phyloP scores from a whole-genome alignment of 2,888 invertebrate genomes.

The Chymomyza procnemis region DNA sequence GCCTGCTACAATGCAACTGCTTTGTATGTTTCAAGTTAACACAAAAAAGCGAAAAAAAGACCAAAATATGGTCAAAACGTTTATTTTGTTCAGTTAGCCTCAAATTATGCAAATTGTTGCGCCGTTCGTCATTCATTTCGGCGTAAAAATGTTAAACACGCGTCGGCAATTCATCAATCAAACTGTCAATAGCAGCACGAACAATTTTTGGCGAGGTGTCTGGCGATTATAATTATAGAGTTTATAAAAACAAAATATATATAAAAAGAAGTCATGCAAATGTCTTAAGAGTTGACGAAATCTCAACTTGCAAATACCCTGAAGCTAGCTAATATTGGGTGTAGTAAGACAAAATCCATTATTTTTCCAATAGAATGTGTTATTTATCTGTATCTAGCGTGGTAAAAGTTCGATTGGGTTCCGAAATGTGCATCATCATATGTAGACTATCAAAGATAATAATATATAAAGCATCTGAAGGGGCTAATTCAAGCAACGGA shows the following conservation, averaged over 20 bases:
- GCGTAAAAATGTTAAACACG: slow-evolving; percentile 47
- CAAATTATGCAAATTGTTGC: slow-evolving; percentile 43
- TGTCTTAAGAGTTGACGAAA: slow-evolving; percentile 21
- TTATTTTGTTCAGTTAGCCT: slow-evolving; percentile 4
- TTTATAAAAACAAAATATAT: not conserved
- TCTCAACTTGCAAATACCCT: too few species aligned
- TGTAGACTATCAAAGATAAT: too few species aligned
- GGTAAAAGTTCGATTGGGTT: too few species aligned
- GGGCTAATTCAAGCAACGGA: too few species aligned
- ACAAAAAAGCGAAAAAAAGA: too few species aligned
- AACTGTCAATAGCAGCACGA: slow-evolving; percentile 56
- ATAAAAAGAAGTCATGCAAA: slow-evolving; percentile 9
- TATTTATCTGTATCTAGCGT: too few species aligned
- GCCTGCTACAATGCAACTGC: not conserved
- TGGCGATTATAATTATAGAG: slow-evolving; percentile 51
- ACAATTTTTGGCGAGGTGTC: slow-evolving; percentile 54
- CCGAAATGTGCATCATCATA: too few species aligned
- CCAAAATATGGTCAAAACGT: not conserved
- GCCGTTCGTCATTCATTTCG: slow-evolving; percentile 40
- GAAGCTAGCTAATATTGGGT: too few species aligned
- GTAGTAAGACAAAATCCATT: too few species aligned
- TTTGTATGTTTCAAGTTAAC: not conserved
- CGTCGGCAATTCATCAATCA: slow-evolving; percentile 54
- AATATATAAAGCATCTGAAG: too few species aligned
- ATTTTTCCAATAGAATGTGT: too few species aligned